Conservation (phyloP, 2,797 vertebrate genomes). For the Acanthurus leucopareius region DNA sequence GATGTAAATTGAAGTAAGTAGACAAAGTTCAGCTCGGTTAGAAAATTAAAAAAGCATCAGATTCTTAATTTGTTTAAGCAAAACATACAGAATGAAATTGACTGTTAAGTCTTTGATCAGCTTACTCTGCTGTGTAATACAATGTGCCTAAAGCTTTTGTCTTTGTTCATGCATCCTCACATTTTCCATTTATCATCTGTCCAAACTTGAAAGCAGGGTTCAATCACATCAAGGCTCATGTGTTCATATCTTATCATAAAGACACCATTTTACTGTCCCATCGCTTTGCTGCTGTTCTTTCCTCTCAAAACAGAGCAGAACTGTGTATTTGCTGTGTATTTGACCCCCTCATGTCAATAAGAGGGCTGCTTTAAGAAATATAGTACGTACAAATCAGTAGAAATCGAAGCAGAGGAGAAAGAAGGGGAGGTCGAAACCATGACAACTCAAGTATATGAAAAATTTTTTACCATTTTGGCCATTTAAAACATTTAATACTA, state of each 20-base stretch:
- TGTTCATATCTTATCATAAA: background rate
- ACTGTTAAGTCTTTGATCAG: conserved; percentile 4
- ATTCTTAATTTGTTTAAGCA: background rate
- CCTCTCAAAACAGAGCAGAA: too few species aligned
- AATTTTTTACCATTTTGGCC: background rate
- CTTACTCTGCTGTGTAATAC: background rate
- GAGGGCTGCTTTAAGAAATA: background rate
- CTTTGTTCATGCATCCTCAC: conserved; percentile 2
- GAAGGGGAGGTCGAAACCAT: conserved; percentile 7
- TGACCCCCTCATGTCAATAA: background rate
- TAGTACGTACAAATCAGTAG: background rate
- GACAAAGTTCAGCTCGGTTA: background rate
- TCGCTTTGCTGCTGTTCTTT: too few species aligned
- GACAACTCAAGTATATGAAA: background rate
- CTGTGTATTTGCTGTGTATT: too few species aligned
- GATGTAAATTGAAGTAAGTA: background rate
- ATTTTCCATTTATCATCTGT: background rate
- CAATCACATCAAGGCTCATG: background rate
- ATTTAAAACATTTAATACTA: conserved; percentile 1
- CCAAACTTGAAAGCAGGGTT: background rate
- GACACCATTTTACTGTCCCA: background rate
- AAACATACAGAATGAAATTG: background rate
- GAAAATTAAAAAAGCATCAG: too few species aligned
- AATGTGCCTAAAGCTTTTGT: background rate
- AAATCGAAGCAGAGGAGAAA: background rate